Percentiles rank a stretch among this genome's conserved stretches.
Evolutionary conservation across 2,888 invertebrate genomes (phyloP).

Genomic region (Incurvaria masculella): DNA sequence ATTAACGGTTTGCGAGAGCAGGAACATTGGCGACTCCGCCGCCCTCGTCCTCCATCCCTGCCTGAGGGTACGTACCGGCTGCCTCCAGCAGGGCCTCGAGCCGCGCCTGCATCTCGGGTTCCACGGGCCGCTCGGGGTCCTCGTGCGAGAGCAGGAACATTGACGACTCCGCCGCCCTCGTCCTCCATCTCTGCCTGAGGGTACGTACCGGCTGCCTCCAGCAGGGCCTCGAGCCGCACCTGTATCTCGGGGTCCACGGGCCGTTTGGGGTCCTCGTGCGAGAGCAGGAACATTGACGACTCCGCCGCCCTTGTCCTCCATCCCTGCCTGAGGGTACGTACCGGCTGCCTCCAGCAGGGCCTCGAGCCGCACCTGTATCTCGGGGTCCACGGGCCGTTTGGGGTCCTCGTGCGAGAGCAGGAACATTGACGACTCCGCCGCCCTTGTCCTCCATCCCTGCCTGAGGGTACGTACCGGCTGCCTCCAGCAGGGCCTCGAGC

Average conservation of each 20-base stretch:
- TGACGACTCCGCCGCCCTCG: constrained; percentile 48
- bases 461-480: constrained; percentile 62
- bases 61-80: constrained; percentile 58
- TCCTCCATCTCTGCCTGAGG: constrained; percentile 44
- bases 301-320: constrained; percentile 43
- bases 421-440: constrained; percentile 48
- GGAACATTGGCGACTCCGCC: constrained; percentile 17
- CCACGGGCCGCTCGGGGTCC: constrained; percentile 66
- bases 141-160: constrained; percentile 53
- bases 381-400: constrained; percentile 72
- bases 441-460: constrained; percentile 48
- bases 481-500: constrained; percentile 90
- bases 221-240: constrained; percentile 85
- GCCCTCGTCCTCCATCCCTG: no score
- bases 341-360: constrained; percentile 91
- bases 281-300: constrained; percentile 49
- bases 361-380: constrained; percentile 88
- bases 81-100: constrained; percentile 93
- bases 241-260: constrained; percentile 84
- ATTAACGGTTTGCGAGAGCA: no score
- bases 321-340: constrained; percentile 38
- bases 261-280: constrained; percentile 61
- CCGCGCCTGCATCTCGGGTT: constrained; percentile 85
- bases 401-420: constrained; percentile 55
- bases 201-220: constrained; percentile 76